Evolutionary conservation across 1,140 invertebrate species (phyloP).

Genomic region (Coenobita brevimanus): DNA sequence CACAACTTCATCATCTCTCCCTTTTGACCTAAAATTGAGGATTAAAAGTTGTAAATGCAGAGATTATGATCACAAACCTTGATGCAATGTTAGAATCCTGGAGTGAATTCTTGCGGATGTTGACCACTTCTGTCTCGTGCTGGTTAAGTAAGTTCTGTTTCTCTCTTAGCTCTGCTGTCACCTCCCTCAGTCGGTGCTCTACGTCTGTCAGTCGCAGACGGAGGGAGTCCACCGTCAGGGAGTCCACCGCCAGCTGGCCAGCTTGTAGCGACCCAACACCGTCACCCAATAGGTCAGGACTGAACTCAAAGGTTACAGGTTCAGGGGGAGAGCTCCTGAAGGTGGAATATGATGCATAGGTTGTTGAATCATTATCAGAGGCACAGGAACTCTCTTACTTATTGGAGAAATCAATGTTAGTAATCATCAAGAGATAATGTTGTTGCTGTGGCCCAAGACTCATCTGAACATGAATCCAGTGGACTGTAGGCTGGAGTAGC

Average conservation of each 20-base stretch:
- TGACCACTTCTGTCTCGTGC: conserved; percentile 72
- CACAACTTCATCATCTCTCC: too few species aligned
- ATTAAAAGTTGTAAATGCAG: background rate
- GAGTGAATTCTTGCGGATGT: conserved; percentile 69
- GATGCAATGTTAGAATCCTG: conserved; percentile 61
- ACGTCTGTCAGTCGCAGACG: conserved; percentile 84
- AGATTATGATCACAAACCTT: conserved; percentile 20
- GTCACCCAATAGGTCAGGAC: conserved; percentile 85
- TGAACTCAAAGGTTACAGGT: conserved; percentile 86
- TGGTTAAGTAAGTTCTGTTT: conserved; percentile 72
- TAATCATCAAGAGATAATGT: too few species aligned
- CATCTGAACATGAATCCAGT: too few species aligned
- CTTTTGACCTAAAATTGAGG: too few species aligned
- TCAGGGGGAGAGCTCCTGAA: conserved; percentile 82
- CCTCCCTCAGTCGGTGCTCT: conserved; percentile 82
- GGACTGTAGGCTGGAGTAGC: too few species aligned
- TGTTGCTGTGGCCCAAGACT: too few species aligned
- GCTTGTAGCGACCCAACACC: conserved; percentile 79
- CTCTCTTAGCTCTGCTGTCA: conserved; percentile 71
- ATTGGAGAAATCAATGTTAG: too few species aligned
- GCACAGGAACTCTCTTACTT: too few species aligned
- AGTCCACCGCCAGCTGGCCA: conserved; percentile 91
- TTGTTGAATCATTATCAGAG: too few species aligned
- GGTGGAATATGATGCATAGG: too few species aligned
- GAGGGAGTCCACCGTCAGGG: conserved; percentile 90